Evolutionary conservation across 1,140 invertebrate genomes (phyloP), one percentile per base, ranked within the genome.

Genomic region (Drosophila pseudoobscura): DNA sequence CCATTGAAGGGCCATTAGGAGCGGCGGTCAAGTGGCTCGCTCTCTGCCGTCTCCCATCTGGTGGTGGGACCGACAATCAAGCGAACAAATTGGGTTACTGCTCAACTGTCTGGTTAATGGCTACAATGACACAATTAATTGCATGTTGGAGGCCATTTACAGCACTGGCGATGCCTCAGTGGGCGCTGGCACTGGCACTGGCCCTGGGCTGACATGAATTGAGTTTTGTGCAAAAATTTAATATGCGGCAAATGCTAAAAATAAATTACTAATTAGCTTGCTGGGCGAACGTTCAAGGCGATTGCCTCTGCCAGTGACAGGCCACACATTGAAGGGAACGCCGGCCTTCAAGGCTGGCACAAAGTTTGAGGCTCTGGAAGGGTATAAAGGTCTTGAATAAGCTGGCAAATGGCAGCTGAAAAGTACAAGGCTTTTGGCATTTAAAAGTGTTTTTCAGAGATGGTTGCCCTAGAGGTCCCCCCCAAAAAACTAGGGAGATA

Each of bases 41-140:
- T 6, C 24, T 3, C 24, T 22, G 1, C 22, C 22, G 2, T 22
- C 22, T 15, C 15, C 15, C 43, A 3, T 35, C 24, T 24, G 15
- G 24, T 46, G 22, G 6, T 44, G 49, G 51, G 24, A 24, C 0
- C 76, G 53, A 79, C 78, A 87, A 85, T 85, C 82, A 85, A 62
- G 77, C 77, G 73, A 77, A 77, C 82, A 85, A 85, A 85, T 85
- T 85, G 82, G 82, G 82, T 85, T 87, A 87, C 82, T 85, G 82
- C 82, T 85, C 82, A 85, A 85, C 82, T 85, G 82, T 85, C 82
- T 87, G 82, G 82, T 85, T 85, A 85, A 85, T 85, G 82, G 82
- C 74, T 87, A 87, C 78, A 85, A 85, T 85, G 82, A 87, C 82
- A 85, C 82, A 85, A 85, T 85, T 85, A 85, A 85, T 85, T 82